Conservation (phyloP, 2,113 vertebrate genomes). For the Coturnix japonica region DNA sequence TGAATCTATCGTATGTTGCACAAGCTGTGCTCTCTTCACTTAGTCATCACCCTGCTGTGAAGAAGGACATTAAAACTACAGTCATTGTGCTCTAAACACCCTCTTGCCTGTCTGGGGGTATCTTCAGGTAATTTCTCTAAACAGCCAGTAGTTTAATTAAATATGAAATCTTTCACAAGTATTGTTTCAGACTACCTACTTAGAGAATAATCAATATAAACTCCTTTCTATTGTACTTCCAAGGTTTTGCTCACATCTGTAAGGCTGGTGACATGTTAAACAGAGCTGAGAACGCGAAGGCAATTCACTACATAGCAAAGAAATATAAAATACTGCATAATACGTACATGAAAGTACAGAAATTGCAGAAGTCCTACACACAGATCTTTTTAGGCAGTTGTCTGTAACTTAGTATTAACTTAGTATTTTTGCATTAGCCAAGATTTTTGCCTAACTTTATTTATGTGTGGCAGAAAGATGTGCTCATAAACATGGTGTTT, state of each 20-base stretch:
- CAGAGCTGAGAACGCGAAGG: neutral
- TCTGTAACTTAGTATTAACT: neutral
- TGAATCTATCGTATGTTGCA: neutral
- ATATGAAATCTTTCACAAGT: neutral
- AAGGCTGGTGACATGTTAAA: neutral
- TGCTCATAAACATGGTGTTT: neutral
- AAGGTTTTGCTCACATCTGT: neutral
- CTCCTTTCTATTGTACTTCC: neutral
- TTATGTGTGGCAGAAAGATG: neutral
- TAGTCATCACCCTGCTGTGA: neutral
- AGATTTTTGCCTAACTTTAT: neutral
- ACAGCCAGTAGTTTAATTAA: neutral
- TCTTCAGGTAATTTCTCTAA: neutral
- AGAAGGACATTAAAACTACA: neutral
- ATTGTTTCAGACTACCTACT: neutral
- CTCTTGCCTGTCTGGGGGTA: neutral
- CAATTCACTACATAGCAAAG: neutral
- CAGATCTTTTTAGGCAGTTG: neutral
- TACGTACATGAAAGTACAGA: neutral
- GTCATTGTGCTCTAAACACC: neutral
- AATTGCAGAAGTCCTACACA: neutral
- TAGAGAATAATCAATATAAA: neutral
- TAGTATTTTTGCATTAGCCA: neutral
- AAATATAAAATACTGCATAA: neutral
- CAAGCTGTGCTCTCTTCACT: neutral